phyloP scores from a whole-genome alignment of 2,113 vertebrate genomes.

The Prunella himalayana region DNA sequence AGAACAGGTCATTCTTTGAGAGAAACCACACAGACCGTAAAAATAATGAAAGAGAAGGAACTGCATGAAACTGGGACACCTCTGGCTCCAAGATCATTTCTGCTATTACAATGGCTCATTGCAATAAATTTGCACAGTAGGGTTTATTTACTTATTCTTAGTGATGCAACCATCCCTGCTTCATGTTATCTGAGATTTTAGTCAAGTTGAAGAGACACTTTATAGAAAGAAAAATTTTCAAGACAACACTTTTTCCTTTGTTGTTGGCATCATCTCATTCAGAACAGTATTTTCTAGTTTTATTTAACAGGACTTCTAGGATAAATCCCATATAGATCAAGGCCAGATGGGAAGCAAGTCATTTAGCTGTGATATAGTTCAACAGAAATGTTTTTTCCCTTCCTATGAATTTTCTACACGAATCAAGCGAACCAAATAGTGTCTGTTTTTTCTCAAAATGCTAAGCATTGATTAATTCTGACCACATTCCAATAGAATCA shows the following conservation, averaged over 20 bases:
- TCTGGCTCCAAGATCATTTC: constrained; percentile 15
- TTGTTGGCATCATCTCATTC: background rate
- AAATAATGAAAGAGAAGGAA: constrained; percentile 3
- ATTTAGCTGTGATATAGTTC: background rate
- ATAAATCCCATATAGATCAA: background rate
- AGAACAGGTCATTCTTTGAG: constrained; percentile 52
- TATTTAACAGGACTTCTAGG: background rate
- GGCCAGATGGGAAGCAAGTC: background rate
- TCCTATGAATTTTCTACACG: background rate
- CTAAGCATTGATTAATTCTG: constrained; percentile 40
- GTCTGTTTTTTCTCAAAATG: background rate
- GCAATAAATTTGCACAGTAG: background rate
- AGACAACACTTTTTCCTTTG: background rate
- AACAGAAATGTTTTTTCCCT: background rate
- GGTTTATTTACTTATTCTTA: constrained; percentile 40
- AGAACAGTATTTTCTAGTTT: background rate
- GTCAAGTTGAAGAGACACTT: background rate
- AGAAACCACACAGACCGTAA: background rate
- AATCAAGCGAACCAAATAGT: background rate
- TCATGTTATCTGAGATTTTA: background rate
- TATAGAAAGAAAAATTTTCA: background rate
- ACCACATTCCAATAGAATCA: constrained; percentile 34
- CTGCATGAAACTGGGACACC: background rate
- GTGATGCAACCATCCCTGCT: background rate
- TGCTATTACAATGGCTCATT: constrained; percentile 15